A percentile compares a stretch with the other conserved stretches of the same genome.
Evolutionary conservation across 2,797 vertebrate species (phyloP).

Genomic region (Cirrhinus mrigala): DNA sequence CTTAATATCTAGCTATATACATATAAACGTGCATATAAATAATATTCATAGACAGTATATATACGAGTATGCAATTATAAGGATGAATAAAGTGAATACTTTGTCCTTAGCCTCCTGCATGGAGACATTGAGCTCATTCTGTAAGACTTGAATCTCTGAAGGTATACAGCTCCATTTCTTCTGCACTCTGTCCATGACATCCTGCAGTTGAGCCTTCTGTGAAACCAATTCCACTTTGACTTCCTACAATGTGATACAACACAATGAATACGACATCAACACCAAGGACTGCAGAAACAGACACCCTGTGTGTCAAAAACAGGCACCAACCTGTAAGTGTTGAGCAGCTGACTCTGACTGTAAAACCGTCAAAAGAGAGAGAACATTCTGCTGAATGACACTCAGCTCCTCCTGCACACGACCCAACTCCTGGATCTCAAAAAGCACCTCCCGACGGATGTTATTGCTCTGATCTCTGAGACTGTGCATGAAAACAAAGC

Average conservation of each 20-base stretch:
- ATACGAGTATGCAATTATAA: no score
- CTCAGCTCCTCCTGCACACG: slow-evolving; percentile 75
- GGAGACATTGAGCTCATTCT: slow-evolving; percentile 78
- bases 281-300: slow-evolving; percentile 3
- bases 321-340: slow-evolving; percentile 76
- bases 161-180: slow-evolving; percentile 81
- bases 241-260: slow-evolving; percentile 74
- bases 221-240: slow-evolving; percentile 73
- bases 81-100: slow-evolving; percentile 73
- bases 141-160: slow-evolving; percentile 75
- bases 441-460: slow-evolving; percentile 70
- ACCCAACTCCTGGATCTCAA: slow-evolving; percentile 77
- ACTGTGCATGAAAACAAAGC: slow-evolving; percentile 43
- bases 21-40: background rate
- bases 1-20: background rate
- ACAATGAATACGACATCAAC: background rate
- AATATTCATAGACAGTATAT: background rate
- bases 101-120: slow-evolving; percentile 83
- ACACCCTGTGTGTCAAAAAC: background rate
- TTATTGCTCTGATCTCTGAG: slow-evolving; percentile 72
- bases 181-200: slow-evolving; percentile 76
- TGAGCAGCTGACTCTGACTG: slow-evolving; percentile 63
- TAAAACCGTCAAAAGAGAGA: slow-evolving; percentile 41
- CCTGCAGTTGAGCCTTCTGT: slow-evolving; percentile 78
- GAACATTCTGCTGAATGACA: slow-evolving; percentile 71